Conservation (phyloP, 1,140 invertebrate species). For the Cyclina sinensis region DNA sequence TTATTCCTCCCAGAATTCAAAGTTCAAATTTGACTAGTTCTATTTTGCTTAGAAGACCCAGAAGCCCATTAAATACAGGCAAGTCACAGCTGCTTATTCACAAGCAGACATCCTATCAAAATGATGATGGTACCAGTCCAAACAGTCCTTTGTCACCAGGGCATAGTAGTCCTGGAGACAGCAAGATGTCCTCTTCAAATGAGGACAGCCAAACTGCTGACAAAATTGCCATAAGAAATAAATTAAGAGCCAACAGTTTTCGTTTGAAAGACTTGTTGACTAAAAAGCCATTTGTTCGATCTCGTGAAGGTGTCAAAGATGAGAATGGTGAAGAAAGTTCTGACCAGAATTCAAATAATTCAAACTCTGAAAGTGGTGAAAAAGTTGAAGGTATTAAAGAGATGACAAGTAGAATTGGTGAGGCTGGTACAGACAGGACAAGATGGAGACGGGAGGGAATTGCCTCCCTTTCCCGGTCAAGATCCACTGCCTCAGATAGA, state of each 20-base stretch:
- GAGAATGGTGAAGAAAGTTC: neutral
- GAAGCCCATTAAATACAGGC: slow-evolving; percentile 58
- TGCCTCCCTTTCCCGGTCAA: neutral
- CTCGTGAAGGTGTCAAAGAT: slow-evolving; percentile 11
- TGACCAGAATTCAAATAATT: neutral
- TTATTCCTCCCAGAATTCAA: slow-evolving; percentile 50
- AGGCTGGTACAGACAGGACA: slow-evolving; percentile 27
- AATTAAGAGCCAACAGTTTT: slow-evolving; percentile 60
- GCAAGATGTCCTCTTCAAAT: neutral
- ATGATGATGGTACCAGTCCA: slow-evolving; percentile 6
- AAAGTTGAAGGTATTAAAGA: neutral
- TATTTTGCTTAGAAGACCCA: slow-evolving; percentile 52
- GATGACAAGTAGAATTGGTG: neutral
- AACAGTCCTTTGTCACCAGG: slow-evolving; percentile 9
- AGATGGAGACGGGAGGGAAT: slow-evolving; percentile 54
- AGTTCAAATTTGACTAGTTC: slow-evolving; percentile 49
- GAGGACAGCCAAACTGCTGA: slow-evolving; percentile 40
- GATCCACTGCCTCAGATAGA: slow-evolving; percentile 44
- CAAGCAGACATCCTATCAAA: slow-evolving; percentile 15
- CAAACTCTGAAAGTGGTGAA: neutral
- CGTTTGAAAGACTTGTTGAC: slow-evolving; percentile 59
- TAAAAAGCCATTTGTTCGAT: slow-evolving; percentile 51
- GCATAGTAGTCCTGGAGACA: neutral
- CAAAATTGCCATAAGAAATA: slow-evolving; percentile 54
- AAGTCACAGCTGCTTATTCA: slow-evolving; percentile 19